Evolutionary conservation across 2,888 invertebrate genomes (phyloP).

Genomic region (Chrysolina haemoptera): DNA sequence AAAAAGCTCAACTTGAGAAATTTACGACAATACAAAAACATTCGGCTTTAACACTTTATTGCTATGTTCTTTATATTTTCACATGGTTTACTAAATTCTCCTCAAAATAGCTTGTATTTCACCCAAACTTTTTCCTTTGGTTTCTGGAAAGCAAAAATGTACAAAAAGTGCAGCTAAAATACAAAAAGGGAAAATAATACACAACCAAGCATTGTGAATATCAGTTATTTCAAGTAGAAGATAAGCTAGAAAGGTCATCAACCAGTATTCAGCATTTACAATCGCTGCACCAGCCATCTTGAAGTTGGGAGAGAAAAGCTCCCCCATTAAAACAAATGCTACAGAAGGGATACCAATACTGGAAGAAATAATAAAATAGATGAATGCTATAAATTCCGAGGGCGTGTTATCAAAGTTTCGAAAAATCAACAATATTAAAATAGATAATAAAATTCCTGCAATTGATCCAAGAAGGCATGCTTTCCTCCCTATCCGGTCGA

Average conservation of each 20-base stretch:
- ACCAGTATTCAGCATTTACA: background rate
- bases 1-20: too few relatives aligned
- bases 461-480: background rate
- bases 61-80: too few relatives aligned
- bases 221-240: too few relatives aligned
- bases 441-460: background rate
- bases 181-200: too few relatives aligned
- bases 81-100: background rate
- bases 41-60: too few relatives aligned
- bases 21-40: too few relatives aligned
- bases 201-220: too few relatives aligned
- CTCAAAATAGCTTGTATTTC: constrained; percentile 3
- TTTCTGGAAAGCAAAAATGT: constrained; percentile 8
- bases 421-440: background rate
- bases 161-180: background rate
- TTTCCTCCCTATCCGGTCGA: background rate
- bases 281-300: constrained; percentile 12
- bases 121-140: background rate
- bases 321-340: constrained; percentile 3
- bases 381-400: background rate
- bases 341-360: constrained; percentile 2
- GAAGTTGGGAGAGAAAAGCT: constrained; percentile 19
- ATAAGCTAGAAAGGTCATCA: background rate
- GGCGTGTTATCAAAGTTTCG: background rate
- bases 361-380: background rate